Conservation (phyloP, 2,888 invertebrate species). For the Hemicrepidius hirtus region DNA sequence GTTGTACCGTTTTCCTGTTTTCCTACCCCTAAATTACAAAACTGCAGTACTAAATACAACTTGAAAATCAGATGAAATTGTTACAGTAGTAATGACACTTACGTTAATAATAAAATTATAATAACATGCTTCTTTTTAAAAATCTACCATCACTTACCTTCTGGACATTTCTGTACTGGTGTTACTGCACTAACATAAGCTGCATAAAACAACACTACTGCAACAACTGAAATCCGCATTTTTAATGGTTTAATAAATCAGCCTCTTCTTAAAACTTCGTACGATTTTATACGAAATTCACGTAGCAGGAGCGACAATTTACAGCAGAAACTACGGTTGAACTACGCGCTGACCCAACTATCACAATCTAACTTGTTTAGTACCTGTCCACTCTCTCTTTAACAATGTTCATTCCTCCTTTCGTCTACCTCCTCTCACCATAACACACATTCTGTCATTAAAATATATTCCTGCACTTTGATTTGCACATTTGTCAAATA, state of each 20-base stretch:
- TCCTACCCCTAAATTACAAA: too few relatives aligned
- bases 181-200: constrained; percentile 22
- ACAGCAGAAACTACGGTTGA: neutral
- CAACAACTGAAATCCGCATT: constrained; percentile 34
- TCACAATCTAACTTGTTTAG: constrained; percentile 8
- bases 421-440: constrained; percentile 19
- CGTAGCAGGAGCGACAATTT: neutral
- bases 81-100: too few relatives aligned
- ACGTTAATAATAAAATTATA: too few relatives aligned
- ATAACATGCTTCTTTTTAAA: too few relatives aligned
- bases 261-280: neutral
- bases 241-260: neutral
- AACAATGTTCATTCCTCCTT: constrained; percentile 25
- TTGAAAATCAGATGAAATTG: too few relatives aligned
- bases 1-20: too few relatives aligned
- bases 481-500: neutral
- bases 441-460: constrained; percentile 2
- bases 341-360: constrained; percentile 12
- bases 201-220: constrained; percentile 11
- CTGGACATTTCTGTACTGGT: constrained; percentile 31
- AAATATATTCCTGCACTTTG: neutral
- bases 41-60: too few relatives aligned
- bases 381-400: constrained; percentile 43
- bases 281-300: neutral
- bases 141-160: too few relatives aligned